Percentiles rank a stretch among this genome's conserved stretches.
phyloP scores from a whole-genome alignment of 1,140 invertebrate species.

The Pomacea maculata region DNA sequence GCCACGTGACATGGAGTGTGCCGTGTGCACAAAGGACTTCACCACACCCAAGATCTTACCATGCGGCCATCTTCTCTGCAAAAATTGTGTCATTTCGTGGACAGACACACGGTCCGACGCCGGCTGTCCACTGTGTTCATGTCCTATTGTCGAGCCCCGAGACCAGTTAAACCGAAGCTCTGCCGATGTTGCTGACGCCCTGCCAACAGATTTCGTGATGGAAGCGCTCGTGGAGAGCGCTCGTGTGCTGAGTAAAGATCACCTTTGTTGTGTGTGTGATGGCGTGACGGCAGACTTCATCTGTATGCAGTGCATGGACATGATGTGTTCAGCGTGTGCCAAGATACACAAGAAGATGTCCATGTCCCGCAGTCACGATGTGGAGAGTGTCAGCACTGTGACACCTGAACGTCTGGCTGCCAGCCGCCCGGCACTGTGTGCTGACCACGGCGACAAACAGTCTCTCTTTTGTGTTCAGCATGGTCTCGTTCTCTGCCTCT shows the following conservation, averaged over 20 bases:
- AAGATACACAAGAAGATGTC: conserved; percentile 2
- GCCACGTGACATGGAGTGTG: too few species aligned
- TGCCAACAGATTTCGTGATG: neutral
- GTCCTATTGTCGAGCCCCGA: too few species aligned
- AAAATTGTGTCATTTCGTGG: neutral
- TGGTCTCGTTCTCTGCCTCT: neutral
- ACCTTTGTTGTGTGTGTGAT: neutral
- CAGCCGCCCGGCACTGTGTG: too few species aligned
- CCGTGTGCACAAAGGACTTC: neutral
- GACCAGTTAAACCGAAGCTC: neutral
- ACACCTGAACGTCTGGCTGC: too few species aligned
- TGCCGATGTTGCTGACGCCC: neutral
- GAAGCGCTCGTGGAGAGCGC: too few species aligned
- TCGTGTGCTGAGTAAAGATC: neutral
- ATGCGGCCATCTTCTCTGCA: neutral
- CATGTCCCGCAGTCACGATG: neutral
- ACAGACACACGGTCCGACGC: neutral
- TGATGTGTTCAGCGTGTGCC: neutral
- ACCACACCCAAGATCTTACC: neutral
- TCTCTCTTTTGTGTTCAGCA: neutral
- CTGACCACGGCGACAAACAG: neutral
- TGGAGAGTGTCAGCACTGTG: too few species aligned
- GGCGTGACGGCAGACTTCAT: neutral
- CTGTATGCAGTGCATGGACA: neutral
- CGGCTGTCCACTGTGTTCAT: too few species aligned